Base-by-base conservation (phyloP, 2,113 vertebrate genomes). In the Xenotilapia longispinis region DNA sequence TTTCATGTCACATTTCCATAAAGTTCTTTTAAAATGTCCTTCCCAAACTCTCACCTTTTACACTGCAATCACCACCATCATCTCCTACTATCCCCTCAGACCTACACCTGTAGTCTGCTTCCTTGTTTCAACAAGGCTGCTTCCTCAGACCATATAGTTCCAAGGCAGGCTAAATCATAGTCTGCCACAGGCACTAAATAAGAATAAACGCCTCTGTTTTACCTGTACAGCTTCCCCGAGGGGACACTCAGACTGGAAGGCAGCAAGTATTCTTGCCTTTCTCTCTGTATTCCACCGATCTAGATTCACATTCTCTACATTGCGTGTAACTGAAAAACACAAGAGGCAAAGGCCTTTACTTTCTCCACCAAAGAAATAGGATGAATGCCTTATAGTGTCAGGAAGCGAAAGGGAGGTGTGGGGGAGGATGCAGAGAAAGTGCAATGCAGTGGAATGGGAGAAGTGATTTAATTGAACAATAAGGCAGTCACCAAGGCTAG, bases 281-380 rank as follows among this genome's bases (percentile, higher is more conserved):
- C 47, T 63, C 78, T 88, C 78, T 68, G 70, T 65, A 70, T 21
- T 85, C 2, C 83, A 58, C 68, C 75, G 13, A 80, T 60, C 73
- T n/a, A 70, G 58, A 58, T 73, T 17, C 75, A 68, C 68, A 55
- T 84, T 83, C 84, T 88, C 81, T 85, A 65, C 89, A 89, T 65
- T 38, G 49, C 21, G 80, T 85, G 90, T 81, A 96, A 96, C 89
- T 95, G 94, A 96, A 96, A 96, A 96, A 93, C 17, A 88, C 80
- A 85, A 86, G 65, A 84, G 80, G 90, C 80, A 91, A 90, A 84
- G 92, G 87, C 83, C 83, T 93, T 31, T 82, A 42, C 21, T 89
- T 92, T 90, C 63, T 51, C 13, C 31, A 93, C 87, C 82, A 68
- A 79, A 81, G 85, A 88, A 92, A 86, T 45, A 84, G 91, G 84